phyloP scores from a whole-genome alignment of 2,888 invertebrate species.

The Melanotus villosus region DNA sequence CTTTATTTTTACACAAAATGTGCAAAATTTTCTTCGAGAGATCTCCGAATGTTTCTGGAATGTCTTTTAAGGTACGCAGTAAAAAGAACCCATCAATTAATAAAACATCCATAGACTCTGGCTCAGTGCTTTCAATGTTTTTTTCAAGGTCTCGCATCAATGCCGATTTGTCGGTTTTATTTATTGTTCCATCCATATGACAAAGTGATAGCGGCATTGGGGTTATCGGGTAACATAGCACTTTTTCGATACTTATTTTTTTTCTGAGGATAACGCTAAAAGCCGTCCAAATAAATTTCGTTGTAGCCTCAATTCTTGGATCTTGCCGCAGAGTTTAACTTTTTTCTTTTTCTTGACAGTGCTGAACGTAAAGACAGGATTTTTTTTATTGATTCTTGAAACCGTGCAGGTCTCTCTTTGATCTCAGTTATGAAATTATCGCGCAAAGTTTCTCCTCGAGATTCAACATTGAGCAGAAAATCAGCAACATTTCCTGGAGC shows the following conservation, averaged over 20 bases:
- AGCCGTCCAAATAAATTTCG: slow-evolving; percentile 14
- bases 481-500: slow-evolving; percentile 35
- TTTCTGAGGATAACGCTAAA: background rate
- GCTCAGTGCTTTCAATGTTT: too few species aligned
- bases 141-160: too few species aligned
- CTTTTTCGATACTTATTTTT: background rate
- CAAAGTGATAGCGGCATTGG: background rate
- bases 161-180: too few species aligned
- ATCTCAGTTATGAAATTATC: slow-evolving; percentile 47
- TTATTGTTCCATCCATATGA: background rate
- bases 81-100: too few species aligned
- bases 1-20: too few species aligned
- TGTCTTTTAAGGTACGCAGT: too few species aligned
- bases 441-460: slow-evolving; percentile 18
- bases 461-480: slow-evolving; percentile 48
- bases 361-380: slow-evolving; percentile 19
- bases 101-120: too few species aligned
- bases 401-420: slow-evolving; percentile 26
- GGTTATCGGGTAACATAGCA: background rate
- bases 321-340: background rate
- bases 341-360: background rate
- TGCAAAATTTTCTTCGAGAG: too few species aligned
- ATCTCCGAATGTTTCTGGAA: too few species aligned
- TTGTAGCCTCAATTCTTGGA: background rate
- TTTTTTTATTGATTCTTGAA: slow-evolving; percentile 33